Evolutionary conservation across 2,888 invertebrate genomes (phyloP).

Genomic region (Gibbula magus): DNA sequence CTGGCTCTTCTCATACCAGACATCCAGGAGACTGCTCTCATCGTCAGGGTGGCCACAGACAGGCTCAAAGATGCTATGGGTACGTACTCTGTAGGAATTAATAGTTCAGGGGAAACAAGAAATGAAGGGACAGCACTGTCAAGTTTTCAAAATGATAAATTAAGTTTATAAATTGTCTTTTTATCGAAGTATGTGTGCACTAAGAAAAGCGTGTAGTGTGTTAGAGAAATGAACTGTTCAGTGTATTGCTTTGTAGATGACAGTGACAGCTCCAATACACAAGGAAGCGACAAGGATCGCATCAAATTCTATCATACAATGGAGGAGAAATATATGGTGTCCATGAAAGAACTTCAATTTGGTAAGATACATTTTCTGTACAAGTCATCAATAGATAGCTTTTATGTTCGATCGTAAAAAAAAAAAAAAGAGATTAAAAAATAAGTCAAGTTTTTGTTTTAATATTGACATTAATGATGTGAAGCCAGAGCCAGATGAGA

Average conservation of each 20-base stretch:
- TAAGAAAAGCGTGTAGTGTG: too few species aligned
- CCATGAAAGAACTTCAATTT: conserved; percentile 93
- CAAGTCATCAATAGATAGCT: too few species aligned
- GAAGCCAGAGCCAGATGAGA: too few species aligned
- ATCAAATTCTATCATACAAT: conserved; percentile 43
- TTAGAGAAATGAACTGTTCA: too few species aligned
- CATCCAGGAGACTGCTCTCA: conserved; percentile 82
- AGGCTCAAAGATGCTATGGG: conserved; percentile 55
- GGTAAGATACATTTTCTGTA: conserved; percentile 76
- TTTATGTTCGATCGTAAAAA: too few species aligned
- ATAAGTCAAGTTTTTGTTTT: too few species aligned
- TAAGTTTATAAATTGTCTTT: neutral
- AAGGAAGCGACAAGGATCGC: conserved; percentile 14
- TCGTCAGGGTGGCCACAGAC: conserved; percentile 74
- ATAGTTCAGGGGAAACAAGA: neutral
- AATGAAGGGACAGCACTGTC: too few species aligned
- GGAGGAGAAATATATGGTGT: conserved; percentile 87
- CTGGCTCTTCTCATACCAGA: conserved; percentile 91
- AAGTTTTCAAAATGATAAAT: too few species aligned
- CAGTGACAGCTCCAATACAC: conserved; percentile 23
- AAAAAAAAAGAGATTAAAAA: too few species aligned
- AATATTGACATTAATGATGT: too few species aligned
- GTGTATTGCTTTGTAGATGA: conserved; percentile 12
- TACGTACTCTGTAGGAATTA: conserved; percentile 20
- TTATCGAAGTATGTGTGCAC: neutral